phyloP scores from a whole-genome alignment of 2,797 vertebrate species.

The Telmatherina bonti region DNA sequence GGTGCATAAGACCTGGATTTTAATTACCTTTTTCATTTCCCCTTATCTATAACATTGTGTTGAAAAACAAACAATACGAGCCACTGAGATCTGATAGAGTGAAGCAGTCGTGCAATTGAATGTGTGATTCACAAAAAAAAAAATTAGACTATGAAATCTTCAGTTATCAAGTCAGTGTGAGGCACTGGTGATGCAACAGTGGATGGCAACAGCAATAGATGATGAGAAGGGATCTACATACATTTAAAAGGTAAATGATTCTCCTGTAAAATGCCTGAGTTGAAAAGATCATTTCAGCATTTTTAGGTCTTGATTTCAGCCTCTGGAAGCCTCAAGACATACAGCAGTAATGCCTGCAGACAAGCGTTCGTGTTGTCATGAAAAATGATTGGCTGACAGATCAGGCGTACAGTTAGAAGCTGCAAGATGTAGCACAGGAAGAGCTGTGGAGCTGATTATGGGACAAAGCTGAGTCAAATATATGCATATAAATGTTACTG shows the following conservation, averaged over 20 bases:
- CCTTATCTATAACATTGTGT: constrained; percentile 16
- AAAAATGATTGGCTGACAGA: constrained; percentile 55
- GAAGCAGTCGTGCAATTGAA: constrained; percentile 24
- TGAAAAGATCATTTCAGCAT: constrained; percentile 54
- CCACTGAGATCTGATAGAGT: constrained; percentile 4
- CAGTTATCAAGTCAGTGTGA: constrained; percentile 42
- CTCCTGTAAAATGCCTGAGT: constrained; percentile 38
- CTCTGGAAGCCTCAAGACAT: constrained; percentile 29
- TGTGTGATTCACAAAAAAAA: constrained; percentile 42
- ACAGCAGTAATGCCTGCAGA: constrained; percentile 15
- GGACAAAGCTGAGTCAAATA: constrained; percentile 30
- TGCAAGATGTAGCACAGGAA: constrained; percentile 28
- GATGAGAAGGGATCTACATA: constrained; percentile 17
- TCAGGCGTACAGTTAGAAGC: constrained; percentile 56
- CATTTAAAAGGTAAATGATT: constrained; percentile 41
- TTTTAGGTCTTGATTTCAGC: constrained; percentile 54
- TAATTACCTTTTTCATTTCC: constrained; percentile 27
- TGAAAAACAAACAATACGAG: constrained; percentile 33
- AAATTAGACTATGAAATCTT: constrained; percentile 56
- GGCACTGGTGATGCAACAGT: constrained; percentile 55
- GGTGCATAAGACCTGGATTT: constrained; percentile 24
- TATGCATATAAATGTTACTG: constrained; percentile 23
- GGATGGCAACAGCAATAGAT: constrained; percentile 30
- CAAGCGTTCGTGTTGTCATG: constrained; percentile 52
- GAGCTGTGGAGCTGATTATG: constrained; percentile 15